Evolutionary conservation across 2,888 invertebrate genomes (phyloP).

Genomic region (Boloria selene): DNA sequence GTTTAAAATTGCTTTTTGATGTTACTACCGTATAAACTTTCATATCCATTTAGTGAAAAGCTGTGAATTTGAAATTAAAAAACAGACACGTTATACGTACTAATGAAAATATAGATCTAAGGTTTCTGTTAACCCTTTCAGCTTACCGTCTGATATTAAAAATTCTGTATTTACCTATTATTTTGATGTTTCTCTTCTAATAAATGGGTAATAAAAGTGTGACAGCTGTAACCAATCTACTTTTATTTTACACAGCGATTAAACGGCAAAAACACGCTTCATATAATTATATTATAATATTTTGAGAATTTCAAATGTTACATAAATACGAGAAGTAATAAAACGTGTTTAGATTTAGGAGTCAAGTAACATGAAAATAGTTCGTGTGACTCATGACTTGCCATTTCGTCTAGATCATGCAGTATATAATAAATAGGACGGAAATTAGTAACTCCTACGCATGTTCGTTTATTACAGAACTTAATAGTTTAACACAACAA

Average conservation of each 20-base stretch:
- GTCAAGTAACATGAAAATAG: slow-evolving; percentile 38
- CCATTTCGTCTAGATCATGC: slow-evolving; percentile 50
- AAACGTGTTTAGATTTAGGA: slow-evolving; percentile 35
- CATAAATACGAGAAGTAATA: slow-evolving; percentile 32
- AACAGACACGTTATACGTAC: too few relatives aligned
- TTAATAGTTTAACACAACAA: slow-evolving; percentile 44
- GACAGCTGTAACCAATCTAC: slow-evolving; percentile 24
- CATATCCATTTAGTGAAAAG: too few relatives aligned
- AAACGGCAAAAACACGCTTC: slow-evolving; percentile 7
- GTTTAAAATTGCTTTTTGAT: too few relatives aligned
- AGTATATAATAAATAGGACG: slow-evolving; percentile 58
- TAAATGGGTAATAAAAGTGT: slow-evolving; percentile 20
- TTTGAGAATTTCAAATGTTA: slow-evolving; percentile 32
- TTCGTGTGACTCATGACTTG: slow-evolving; percentile 37
- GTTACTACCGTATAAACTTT: too few relatives aligned
- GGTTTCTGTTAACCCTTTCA: not conserved
- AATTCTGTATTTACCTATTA: not conserved
- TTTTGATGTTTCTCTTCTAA: slow-evolving; percentile 1
- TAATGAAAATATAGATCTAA: too few relatives aligned
- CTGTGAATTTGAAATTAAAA: too few relatives aligned
- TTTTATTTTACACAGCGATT: slow-evolving; percentile 19
- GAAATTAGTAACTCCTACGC: slow-evolving; percentile 59
- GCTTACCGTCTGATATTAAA: slow-evolving; percentile 10
- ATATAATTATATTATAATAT: slow-evolving; percentile 11
- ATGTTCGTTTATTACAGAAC: slow-evolving; percentile 51